Evolutionary conservation across 2,888 invertebrate genomes (phyloP).

Genomic region (Myopa tessellatipennis): DNA sequence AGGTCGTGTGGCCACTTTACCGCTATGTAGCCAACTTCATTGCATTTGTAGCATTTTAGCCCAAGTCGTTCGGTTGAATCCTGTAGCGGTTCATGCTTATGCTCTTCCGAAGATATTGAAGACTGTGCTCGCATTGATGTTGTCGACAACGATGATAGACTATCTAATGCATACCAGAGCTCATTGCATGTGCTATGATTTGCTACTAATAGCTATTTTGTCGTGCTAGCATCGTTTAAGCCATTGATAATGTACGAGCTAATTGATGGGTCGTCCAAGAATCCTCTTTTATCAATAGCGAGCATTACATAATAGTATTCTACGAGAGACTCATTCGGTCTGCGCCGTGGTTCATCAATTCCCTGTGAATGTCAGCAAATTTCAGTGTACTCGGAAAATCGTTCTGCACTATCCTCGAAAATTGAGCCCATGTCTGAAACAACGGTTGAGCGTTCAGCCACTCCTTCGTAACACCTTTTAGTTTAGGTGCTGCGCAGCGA

Average conservation of each 20-base stretch:
- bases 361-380: slow-evolving; percentile 41
- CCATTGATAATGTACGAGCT: slow-evolving; percentile 44
- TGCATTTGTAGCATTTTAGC: background rate
- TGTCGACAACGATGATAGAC: too few relatives aligned
- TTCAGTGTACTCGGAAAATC: slow-evolving; percentile 45
- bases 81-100: slow-evolving; percentile 34
- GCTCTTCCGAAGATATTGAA: slow-evolving; percentile 37
- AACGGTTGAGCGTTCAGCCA: slow-evolving; percentile 30
- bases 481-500: slow-evolving; percentile 27
- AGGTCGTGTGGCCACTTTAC: too few relatives aligned
- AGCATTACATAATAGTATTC: slow-evolving; percentile 44
- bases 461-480: slow-evolving; percentile 33
- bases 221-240: slow-evolving; percentile 42
- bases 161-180: too few relatives aligned
- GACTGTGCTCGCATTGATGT: too few relatives aligned
- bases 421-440: slow-evolving; percentile 41
- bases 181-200: slow-evolving; percentile 33
- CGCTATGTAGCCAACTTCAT: too few relatives aligned
- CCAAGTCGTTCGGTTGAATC: background rate
- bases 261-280: slow-evolving; percentile 41
- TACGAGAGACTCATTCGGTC: background rate
- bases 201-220: slow-evolving; percentile 46
- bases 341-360: slow-evolving; percentile 38
- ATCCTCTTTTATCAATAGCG: slow-evolving; percentile 37
- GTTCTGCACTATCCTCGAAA: slow-evolving; percentile 24